A percentile compares a stretch with the other conserved stretches of the same genome.
Evolutionary conservation across 2,113 vertebrate species (phyloP).

Genomic region (Uropsilus gracilis): DNA sequence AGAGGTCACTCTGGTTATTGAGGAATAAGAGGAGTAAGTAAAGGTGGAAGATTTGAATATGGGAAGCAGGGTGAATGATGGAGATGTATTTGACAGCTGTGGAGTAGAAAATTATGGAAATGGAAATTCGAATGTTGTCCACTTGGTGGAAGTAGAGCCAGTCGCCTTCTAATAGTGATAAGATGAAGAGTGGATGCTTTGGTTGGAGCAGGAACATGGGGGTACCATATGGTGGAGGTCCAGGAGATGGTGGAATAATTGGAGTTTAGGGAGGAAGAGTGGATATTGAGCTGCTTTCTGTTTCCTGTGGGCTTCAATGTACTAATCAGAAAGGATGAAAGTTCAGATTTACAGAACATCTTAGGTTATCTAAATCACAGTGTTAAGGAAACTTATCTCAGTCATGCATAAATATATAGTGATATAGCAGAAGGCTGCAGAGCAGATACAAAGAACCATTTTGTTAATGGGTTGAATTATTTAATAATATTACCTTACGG

Average conservation of each 20-base stretch:
- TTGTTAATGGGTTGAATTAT: conserved; percentile 94
- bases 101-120: conserved; percentile 91
- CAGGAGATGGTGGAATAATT: conserved; percentile 90
- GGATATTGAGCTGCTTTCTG: conserved; percentile 87
- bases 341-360: conserved; percentile 93
- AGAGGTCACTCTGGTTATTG: conserved; percentile 91
- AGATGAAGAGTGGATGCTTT: conserved; percentile 92
- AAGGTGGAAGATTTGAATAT: conserved; percentile 91
- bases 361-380: conserved; percentile 93
- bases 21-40: conserved; percentile 91
- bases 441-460: conserved; percentile 94
- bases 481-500: conserved; percentile 93
- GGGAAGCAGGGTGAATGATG: conserved; percentile 91
- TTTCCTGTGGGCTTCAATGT: conserved; percentile 92
- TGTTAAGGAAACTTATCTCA: conserved; percentile 94
- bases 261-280: conserved; percentile 91
- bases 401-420: conserved; percentile 94
- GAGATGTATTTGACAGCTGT: conserved; percentile 92
- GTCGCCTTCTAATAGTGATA: conserved; percentile 90
- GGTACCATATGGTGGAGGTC: conserved; percentile 92
- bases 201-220: conserved; percentile 91
- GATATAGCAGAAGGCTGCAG: conserved; percentile 93
- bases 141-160: conserved; percentile 91
- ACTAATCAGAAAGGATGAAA: conserved; percentile 95
- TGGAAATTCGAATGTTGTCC: conserved; percentile 91